These are phyloP conservation scores for Gadus macrocephalus DNA, from an alignment of 2,113 vertebrate species.

Conservation along the genomic window DNA sequence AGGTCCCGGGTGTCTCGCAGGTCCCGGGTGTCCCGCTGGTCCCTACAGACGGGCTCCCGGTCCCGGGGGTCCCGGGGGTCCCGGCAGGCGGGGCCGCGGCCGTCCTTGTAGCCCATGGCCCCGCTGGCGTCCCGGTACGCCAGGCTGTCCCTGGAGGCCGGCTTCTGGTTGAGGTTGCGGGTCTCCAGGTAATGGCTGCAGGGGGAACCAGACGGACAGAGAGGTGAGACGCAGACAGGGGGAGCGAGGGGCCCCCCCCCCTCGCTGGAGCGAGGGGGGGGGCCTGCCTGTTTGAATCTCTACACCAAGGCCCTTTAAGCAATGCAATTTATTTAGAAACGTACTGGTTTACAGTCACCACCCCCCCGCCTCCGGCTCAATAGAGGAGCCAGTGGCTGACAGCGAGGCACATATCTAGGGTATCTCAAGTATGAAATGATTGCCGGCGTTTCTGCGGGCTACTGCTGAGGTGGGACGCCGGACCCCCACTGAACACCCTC, in stretches of 20 bases:
- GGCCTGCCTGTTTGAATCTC: constrained; percentile 30
- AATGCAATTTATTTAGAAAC: constrained; percentile 56
- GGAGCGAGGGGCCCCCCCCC: too few species aligned
- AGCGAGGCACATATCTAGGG: constrained; percentile 16
- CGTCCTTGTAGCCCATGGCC: constrained; percentile 25
- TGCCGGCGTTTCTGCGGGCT: constrained; percentile 13
- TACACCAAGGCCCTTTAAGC: constrained; percentile 43
- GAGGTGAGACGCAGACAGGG: constrained; percentile 3
- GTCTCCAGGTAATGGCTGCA: constrained; percentile 68
- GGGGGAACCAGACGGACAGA: constrained; percentile 4
- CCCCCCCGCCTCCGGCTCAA: constrained; percentile 18
- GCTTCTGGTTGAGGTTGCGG: constrained; percentile 61
- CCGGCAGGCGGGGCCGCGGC: background rate
- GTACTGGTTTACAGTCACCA: constrained; percentile 31
- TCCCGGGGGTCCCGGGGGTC: constrained; percentile 36
- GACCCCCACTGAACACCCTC: constrained; percentile 5
- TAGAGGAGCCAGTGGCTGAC: background rate
- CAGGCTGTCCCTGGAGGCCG: constrained; percentile 76
- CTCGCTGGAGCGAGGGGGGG: constrained; percentile 9
- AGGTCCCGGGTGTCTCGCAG: too few species aligned
- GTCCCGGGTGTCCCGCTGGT: too few species aligned
- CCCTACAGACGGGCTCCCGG: constrained; percentile 57
- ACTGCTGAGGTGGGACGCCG: constrained; percentile 33
- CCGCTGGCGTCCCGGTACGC: constrained; percentile 70
- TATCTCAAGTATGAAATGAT: constrained; percentile 7